A percentile compares a stretch with the other conserved stretches of the same genome.
phyloP scores from a whole-genome alignment of 2,888 invertebrate genomes.

The Noctuana brunneofusca region DNA sequence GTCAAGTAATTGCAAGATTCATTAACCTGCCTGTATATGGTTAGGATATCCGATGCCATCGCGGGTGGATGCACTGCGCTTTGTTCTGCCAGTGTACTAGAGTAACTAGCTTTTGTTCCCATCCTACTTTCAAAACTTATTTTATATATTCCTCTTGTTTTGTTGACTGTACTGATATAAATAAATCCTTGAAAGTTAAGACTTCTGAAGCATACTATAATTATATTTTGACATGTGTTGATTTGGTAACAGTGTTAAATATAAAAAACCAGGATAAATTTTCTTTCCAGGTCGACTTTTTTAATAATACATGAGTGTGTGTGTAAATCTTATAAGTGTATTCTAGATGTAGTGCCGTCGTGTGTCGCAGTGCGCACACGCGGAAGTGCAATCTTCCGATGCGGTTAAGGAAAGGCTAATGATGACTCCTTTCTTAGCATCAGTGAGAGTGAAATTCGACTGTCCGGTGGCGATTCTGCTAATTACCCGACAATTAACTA shows the following conservation, averaged over 20 bases:
- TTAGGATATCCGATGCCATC: constrained; percentile 43
- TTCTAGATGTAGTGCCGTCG: not conserved
- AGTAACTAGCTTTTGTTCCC: constrained; percentile 31
- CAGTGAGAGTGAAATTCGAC: constrained; percentile 69
- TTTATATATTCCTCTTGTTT: not conserved
- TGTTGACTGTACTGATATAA: no score
- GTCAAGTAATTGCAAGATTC: constrained; percentile 30
- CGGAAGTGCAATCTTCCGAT: constrained; percentile 20
- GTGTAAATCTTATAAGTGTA: not conserved
- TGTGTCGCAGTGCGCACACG: not conserved
- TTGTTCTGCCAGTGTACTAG: constrained; percentile 41
- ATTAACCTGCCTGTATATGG: constrained; percentile 33
- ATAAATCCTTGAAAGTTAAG: no score
- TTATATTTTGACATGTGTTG: no score
- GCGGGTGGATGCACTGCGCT: constrained; percentile 41
- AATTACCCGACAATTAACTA: constrained; percentile 74
- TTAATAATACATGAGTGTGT: no score
- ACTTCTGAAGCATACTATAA: no score
- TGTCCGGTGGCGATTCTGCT: constrained; percentile 57
- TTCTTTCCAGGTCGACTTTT: no score
- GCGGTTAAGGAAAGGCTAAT: constrained; percentile 28
- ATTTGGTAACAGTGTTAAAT: no score
- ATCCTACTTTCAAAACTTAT: constrained; percentile 12
- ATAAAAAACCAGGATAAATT: no score
- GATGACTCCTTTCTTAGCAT: constrained; percentile 34